Base-by-base conservation (phyloP, 2,888 invertebrate genomes). In the Ophioninae sp. region DNA sequence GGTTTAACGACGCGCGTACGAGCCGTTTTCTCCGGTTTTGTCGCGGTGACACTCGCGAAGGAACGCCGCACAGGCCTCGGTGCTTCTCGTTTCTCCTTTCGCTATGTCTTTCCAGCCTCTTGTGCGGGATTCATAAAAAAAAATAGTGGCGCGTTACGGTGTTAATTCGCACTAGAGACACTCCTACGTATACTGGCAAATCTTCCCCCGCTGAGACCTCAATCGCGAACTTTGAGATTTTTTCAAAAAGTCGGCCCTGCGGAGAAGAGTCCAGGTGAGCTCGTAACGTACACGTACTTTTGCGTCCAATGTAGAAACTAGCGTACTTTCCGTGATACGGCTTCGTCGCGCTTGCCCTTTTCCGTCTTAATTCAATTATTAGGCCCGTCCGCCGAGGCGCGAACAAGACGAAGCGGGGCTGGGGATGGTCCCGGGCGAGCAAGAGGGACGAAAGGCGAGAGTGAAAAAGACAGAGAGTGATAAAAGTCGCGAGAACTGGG, bases 301-400 rank as follows among this genome's bases (percentile, higher is more conserved):
- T n/a, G 44, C 44, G 51, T 63, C 51, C 63, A 44, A 71, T 58
- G 58, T 72, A 72, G 79, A 6, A 76, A 61, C 79, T 61, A 30
- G 75, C 75, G 61, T 64, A 73, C 67, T 13, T 44, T 63, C 63
- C 59, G 72, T 30, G 56, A 67, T 85, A 85, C 74, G 85, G 86
- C 85, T 86, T 86, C 86, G 82, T 82, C 84, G 79, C 39, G 73
- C 83, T 80, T 78, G 59, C 83, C 81, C 83, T 81, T 75, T 81
- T 81, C 71, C 71, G 61, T 61, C 71, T 81, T 84, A 78, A 84
- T 84, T 84, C 67, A 71, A 84, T 84, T 84, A 84, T 81, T 65
- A 65, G 13, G 13, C 51, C 65, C 59, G 41, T 7, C 10, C 51
- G n/a, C 56, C 23, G 51, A 51, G 51, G 51, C 17, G 51, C 51